phyloP scores from a whole-genome alignment of 2,888 invertebrate species.

The Hirtodrosophila duncani region DNA sequence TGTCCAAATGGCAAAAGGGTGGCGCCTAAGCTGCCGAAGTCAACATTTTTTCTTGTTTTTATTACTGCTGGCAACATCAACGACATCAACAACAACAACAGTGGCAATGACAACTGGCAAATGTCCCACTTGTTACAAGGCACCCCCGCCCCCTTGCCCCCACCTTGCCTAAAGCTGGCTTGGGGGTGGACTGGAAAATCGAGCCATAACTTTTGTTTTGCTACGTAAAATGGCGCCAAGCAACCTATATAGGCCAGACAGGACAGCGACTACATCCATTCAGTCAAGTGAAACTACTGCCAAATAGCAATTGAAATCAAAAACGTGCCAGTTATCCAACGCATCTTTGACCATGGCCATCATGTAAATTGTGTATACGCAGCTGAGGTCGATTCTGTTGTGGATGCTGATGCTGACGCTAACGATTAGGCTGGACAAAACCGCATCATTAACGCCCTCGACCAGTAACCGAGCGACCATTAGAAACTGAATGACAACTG shows the following conservation, averaged over 20 bases:
- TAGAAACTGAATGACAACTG: constrained; percentile 63
- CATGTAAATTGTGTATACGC: constrained; percentile 38
- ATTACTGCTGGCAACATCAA: constrained; percentile 64
- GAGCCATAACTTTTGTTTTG: constrained; percentile 70
- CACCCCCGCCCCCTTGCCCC: constrained; percentile 13
- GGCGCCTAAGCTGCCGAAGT: constrained; percentile 57
- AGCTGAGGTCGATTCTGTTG: constrained; percentile 3
- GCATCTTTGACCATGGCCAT: constrained; percentile 30
- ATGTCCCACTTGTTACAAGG: constrained; percentile 69
- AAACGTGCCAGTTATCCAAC: constrained; percentile 47
- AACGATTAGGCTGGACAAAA: constrained; percentile 39
- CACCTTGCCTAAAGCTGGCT: constrained; percentile 18
- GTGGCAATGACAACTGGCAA: constrained; percentile 55
- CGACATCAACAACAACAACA: constrained; percentile 25
- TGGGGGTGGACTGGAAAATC: constrained; percentile 46
- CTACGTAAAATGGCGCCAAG: constrained; percentile 70
- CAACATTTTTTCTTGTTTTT: constrained; percentile 64
- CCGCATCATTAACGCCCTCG: constrained; percentile 68
- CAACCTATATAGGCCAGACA: constrained; percentile 72
- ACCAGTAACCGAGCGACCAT: constrained; percentile 12
- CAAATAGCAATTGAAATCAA: constrained; percentile 56
- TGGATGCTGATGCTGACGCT: constrained; percentile 15
- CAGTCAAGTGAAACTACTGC: constrained; percentile 42
- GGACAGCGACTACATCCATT: constrained; percentile 21
- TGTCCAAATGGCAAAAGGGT: constrained; percentile 53